These are phyloP conservation scores for Brienomyrus brachyistius DNA, from an alignment of 2,113 vertebrate species.

Conservation along the genomic window DNA sequence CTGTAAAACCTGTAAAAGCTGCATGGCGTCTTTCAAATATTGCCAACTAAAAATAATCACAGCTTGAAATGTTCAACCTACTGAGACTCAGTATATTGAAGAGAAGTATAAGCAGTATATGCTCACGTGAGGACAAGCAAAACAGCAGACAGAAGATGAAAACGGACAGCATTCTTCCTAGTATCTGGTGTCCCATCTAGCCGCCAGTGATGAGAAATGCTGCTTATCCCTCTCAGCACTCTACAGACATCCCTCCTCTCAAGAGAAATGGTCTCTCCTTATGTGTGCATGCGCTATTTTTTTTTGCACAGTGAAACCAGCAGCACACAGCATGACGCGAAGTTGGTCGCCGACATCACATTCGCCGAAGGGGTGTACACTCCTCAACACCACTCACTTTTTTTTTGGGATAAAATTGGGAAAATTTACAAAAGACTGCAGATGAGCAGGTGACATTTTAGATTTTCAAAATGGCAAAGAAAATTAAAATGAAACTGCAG, in stretches of 20 bases:
- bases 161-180: not conserved
- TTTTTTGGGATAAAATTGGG: not conserved
- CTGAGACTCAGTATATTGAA: not conserved
- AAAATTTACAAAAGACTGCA: not conserved
- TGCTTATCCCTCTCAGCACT: not conserved
- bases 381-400: not conserved
- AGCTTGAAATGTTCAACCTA: not conserved
- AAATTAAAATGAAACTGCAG: not conserved
- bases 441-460: not conserved
- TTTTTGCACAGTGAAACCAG: not conserved
- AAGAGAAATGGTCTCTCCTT: not conserved
- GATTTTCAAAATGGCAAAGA: not conserved
- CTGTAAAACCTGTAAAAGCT: not conserved
- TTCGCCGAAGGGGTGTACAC: not conserved
- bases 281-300: not conserved
- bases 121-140: slow-evolving; percentile 1
- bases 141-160: not conserved
- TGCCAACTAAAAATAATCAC: not conserved
- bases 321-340: not conserved
- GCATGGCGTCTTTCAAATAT: not conserved
- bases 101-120: not conserved
- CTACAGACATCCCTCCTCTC: not conserved
- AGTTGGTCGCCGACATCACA: not conserved
- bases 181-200: not conserved
- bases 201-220: not conserved